These are phyloP conservation scores for Melanotaenia nigrans DNA, from an alignment of 2,797 vertebrate species.

Conservation along the genomic window DNA sequence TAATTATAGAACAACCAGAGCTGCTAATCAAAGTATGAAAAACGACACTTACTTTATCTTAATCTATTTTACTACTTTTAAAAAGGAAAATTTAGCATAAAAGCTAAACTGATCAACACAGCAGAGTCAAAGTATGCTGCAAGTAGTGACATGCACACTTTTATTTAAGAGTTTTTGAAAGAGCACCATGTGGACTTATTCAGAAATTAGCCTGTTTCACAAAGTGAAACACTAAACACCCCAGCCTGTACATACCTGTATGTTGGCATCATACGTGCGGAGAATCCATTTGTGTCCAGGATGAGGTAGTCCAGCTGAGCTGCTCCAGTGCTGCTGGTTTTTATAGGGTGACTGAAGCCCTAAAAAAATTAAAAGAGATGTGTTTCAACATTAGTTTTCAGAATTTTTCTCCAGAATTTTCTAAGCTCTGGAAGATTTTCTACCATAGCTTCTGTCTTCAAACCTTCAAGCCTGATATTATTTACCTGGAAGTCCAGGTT, in stretches of 20 bases:
- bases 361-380: constrained; percentile 13
- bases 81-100: too few relatives aligned
- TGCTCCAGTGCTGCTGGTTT: constrained; percentile 74
- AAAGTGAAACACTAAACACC: not conserved
- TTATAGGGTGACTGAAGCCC: constrained; percentile 83
- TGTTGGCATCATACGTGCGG: constrained; percentile 77
- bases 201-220: not conserved
- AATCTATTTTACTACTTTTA: too few relatives aligned
- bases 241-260: constrained; percentile 56
- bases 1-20: too few relatives aligned
- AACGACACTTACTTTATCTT: too few relatives aligned
- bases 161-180: too few relatives aligned
- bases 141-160: too few relatives aligned
- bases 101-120: too few relatives aligned
- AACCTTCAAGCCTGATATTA: not conserved
- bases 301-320: constrained; percentile 80
- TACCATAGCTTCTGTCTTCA: not conserved
- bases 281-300: constrained; percentile 84
- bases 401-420: not conserved
- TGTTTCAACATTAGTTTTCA: not conserved
- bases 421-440: not conserved
- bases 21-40: too few relatives aligned
- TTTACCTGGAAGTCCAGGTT: constrained; percentile 77
- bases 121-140: too few relatives aligned
- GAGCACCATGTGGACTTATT: too few relatives aligned